A percentile compares a stretch with the other conserved stretches of the same genome.
These are phyloP conservation scores for Chloebia gouldiae DNA, from an alignment of 2,113 vertebrate genomes.

Conservation along the genomic window DNA sequence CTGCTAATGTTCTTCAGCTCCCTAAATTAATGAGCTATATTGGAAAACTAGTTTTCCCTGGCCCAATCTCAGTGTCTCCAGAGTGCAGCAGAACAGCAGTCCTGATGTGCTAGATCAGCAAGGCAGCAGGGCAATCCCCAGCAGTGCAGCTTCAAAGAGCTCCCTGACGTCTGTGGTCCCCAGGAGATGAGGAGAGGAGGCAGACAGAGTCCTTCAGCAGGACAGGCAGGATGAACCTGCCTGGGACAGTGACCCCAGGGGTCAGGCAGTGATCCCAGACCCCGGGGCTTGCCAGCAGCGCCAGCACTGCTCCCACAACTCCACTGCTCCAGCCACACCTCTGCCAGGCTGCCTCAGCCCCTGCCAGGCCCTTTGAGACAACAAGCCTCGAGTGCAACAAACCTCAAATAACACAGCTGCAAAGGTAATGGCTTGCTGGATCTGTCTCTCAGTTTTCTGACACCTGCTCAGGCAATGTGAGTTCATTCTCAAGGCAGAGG, in stretches of 20 bases:
- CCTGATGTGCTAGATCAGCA: background rate
- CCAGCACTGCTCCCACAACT: background rate
- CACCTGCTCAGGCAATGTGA: background rate
- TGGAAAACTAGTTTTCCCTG: background rate
- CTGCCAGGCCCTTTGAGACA: rapidly evolving
- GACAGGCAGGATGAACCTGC: background rate
- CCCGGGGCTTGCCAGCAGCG: background rate
- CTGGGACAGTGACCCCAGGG: background rate
- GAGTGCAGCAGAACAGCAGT: background rate
- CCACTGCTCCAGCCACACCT: background rate
- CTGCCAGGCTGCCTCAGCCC: background rate
- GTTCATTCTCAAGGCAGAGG: background rate
- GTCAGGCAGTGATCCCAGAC: background rate
- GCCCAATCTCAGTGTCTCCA: background rate
- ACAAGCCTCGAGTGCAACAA: background rate
- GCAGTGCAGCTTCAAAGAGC: background rate
- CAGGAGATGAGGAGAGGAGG: background rate
- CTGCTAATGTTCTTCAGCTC: background rate
- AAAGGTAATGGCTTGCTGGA: background rate
- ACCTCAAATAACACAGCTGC: background rate
- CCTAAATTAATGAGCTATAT: background rate
- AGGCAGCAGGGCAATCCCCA: background rate
- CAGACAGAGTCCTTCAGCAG: background rate
- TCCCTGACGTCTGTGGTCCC: rapidly evolving
- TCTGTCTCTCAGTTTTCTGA: background rate